Percentiles rank a stretch among this genome's conserved stretches.
phyloP scores from a whole-genome alignment of 2,797 vertebrate species.

The Chromobotia macracanthus region DNA sequence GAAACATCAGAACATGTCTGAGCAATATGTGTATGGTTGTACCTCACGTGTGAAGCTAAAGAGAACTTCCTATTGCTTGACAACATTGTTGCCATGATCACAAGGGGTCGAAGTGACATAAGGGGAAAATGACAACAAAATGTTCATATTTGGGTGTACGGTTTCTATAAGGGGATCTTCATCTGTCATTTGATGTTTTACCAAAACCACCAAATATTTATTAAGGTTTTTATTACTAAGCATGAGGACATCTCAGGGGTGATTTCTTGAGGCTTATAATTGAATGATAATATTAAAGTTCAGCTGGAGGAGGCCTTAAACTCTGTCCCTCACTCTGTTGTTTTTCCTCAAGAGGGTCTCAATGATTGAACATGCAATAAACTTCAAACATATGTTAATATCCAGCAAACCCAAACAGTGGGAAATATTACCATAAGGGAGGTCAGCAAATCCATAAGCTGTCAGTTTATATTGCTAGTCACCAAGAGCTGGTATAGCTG shows the following conservation, averaged over 20 bases:
- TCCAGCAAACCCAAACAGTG: conserved; percentile 74
- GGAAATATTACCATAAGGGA: conserved; percentile 78
- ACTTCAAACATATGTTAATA: conserved; percentile 75
- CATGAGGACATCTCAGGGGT: not conserved
- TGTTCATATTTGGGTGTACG: too few species aligned
- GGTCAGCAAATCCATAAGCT: conserved; percentile 73
- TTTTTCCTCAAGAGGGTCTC: conserved; percentile 64
- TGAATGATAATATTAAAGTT: conserved; percentile 17
- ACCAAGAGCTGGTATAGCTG: conserved; percentile 60
- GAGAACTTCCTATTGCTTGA: conserved; percentile 11
- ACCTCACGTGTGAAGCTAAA: conserved; percentile 62
- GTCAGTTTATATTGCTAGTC: conserved; percentile 72
- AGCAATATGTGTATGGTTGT: conserved; percentile 69
- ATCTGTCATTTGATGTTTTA: not conserved
- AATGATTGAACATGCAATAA: conserved; percentile 81
- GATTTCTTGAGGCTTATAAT: not conserved
- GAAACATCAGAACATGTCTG: conserved; percentile 62
- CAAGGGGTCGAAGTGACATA: not conserved
- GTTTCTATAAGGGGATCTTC: not conserved
- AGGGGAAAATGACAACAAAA: not conserved
- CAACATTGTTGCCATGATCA: not conserved
- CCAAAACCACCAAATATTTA: not conserved
- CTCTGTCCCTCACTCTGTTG: not conserved
- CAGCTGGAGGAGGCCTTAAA: conserved; percentile 3
- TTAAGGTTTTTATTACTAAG: not conserved